phyloP scores from a whole-genome alignment of 2,888 invertebrate genomes.

The Rosalia funebris region DNA sequence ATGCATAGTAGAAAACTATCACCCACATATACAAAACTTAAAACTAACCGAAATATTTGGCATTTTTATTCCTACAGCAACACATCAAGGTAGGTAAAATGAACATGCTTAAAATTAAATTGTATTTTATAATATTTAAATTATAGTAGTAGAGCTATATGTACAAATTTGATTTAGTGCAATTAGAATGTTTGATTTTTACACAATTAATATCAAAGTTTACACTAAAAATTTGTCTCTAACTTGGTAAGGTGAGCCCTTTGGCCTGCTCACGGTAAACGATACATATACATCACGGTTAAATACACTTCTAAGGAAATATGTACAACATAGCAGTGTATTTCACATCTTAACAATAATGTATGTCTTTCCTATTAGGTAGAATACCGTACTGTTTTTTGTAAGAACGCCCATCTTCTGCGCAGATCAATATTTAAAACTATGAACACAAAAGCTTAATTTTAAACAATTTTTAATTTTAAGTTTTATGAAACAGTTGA shows the following conservation, averaged over 20 bases:
- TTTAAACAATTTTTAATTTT: neutral
- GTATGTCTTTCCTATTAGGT: neutral
- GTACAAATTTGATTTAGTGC: constrained; percentile 27
- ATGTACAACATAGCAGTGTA: constrained; percentile 15
- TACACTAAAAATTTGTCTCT: constrained; percentile 20
- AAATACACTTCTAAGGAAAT: constrained; percentile 15
- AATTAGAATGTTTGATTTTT: constrained; percentile 21
- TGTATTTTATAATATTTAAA: neutral
- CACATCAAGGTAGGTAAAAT: neutral
- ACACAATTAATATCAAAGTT: constrained; percentile 25
- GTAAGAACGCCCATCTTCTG: constrained; percentile 9
- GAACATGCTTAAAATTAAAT: neutral
- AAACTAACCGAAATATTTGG: neutral
- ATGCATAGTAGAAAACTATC: too few species aligned
- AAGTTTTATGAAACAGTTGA: neutral
- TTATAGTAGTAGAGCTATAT: constrained; percentile 11
- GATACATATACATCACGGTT: constrained; percentile 16
- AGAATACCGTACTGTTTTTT: neutral
- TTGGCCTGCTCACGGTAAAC: constrained; percentile 1
- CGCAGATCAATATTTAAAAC: neutral
- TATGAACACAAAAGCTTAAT: neutral
- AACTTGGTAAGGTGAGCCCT: constrained; percentile 1
- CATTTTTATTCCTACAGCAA: constrained; percentile 14
- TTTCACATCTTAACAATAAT: constrained; percentile 1
- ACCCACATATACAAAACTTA: neutral